Evolutionary conservation across 2,113 vertebrate species (phyloP).

Genomic region (Oxygymnocypris stewartii): DNA sequence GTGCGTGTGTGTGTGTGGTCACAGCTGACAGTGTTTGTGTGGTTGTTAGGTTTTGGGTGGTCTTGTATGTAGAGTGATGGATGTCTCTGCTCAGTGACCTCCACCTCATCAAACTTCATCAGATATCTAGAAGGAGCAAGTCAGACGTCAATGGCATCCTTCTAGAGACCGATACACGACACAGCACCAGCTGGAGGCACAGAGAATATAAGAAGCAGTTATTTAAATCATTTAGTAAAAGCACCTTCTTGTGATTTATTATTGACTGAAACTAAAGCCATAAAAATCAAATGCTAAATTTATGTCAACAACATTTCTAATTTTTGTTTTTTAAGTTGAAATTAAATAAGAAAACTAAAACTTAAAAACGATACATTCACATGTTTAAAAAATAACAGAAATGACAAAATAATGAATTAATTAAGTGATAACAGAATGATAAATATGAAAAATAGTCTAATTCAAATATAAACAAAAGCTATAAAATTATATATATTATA

Average conservation of each 20-base stretch:
- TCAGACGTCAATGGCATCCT: background rate
- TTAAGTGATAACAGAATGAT: too few species aligned
- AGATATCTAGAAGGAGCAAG: background rate
- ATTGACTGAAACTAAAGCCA: too few species aligned
- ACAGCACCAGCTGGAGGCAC: background rate
- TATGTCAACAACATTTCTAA: too few species aligned
- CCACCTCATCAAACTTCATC: slow-evolving; percentile 13
- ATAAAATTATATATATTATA: too few species aligned
- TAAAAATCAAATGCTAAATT: too few species aligned
- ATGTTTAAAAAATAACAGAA: too few species aligned
- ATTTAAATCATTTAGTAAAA: background rate
- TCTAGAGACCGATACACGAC: background rate
- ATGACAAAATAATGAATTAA: too few species aligned
- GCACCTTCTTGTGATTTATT: background rate
- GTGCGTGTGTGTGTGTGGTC: background rate
- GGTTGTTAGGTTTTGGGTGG: slow-evolving; percentile 34
- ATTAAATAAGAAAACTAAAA: too few species aligned
- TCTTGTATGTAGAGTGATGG: slow-evolving; percentile 29
- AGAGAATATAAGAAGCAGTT: background rate
- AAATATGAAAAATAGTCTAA: too few species aligned
- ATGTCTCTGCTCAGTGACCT: slow-evolving; percentile 19
- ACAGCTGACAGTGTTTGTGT: background rate
- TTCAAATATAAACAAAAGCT: too few species aligned
- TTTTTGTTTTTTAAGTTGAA: too few species aligned
- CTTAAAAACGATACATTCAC: too few species aligned